These are phyloP conservation scores for Loriculus beryllinus DNA, from an alignment of 2,797 vertebrate genomes.

Conservation along the genomic window DNA sequence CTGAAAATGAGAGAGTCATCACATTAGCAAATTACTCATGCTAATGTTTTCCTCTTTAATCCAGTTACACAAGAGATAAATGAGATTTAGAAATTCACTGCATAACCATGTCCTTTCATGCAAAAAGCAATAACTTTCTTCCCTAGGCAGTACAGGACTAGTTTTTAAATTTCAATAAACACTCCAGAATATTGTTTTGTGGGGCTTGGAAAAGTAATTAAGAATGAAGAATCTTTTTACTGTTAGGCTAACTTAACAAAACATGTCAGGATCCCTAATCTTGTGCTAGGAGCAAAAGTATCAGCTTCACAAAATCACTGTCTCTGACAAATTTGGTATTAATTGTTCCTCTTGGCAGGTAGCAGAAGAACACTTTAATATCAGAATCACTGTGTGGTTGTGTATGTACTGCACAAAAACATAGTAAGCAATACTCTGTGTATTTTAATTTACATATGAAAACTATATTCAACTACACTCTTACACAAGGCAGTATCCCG, in stretches of 20 bases:
- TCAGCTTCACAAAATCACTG: not conserved
- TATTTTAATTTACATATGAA: not conserved
- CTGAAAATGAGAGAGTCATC: not conserved
- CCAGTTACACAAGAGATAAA: slow-evolving; percentile 35
- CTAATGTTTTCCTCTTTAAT: slow-evolving; percentile 47
- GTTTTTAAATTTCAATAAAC: slow-evolving; percentile 39
- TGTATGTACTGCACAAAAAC: not conserved
- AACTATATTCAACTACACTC: not conserved
- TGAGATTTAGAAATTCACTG: slow-evolving; percentile 29
- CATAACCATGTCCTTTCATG: not conserved
- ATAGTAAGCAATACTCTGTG: not conserved
- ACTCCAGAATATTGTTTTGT: not conserved
- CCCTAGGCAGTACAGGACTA: slow-evolving; percentile 8
- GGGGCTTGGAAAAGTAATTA: slow-evolving; percentile 15
- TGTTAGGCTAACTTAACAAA: not conserved
- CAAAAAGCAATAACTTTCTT: slow-evolving; percentile 25
- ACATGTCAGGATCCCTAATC: not conserved
- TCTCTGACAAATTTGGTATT: not conserved
- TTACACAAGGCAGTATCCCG: not conserved
- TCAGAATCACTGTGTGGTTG: not conserved
- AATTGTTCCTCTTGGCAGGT: not conserved
- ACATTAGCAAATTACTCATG: slow-evolving; percentile 31
- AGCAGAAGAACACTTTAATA: not conserved
- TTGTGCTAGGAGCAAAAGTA: slow-evolving; percentile 11
- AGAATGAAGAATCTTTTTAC: slow-evolving; percentile 17